Base-by-base conservation (phyloP, 2,797 vertebrate species). In the Channa striata region DNA sequence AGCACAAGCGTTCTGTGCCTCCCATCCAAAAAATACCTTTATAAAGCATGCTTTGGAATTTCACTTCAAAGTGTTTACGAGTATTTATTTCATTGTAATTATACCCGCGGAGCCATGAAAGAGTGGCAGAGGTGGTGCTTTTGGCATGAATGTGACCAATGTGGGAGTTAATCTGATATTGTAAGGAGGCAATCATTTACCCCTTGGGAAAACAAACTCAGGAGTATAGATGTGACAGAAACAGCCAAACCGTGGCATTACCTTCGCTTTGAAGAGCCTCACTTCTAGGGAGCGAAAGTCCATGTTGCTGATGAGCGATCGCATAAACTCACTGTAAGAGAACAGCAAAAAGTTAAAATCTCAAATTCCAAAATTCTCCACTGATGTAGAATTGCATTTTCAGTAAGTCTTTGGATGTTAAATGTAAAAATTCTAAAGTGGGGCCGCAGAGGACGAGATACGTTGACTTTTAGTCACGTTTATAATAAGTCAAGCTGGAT, bases 221-320 rank as follows among this genome's bases (percentile, higher is more conserved):
- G 49, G 43, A 68, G 63, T 23, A 20, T 50, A 56, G 76, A 78
- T 54, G 65, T 75, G 78, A n/a, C 48, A 11, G 8, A 40, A 50
- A 57, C 9, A 61, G 8, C 13, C n/a, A 64, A 54, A 42, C 4
- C 69, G 77, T 5, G 12, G 56, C 17, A 14, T 81, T 90, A 93
- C 89, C 85, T 93, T 95, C 12, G 85, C 86, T 89, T 94, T 92
- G 66, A 87, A 90, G 57, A 94, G 89, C 86, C 94, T 92, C 64
- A 93, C 63, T 84, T 93, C 87, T 36, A 95, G 78, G 13, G 90
- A 89, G 46, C 86, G 90, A 73, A 93, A 93, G 63, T 93, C 88
- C 90, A 92, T 78, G 63, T 57, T 73, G 63, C 78, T 90, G 84
- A 94, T 92, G 3, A 94, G 78, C 0, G 92, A 91, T 25, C 86